phyloP scores from a whole-genome alignment of 2,113 vertebrate genomes.

The Pardalotus punctatus region DNA sequence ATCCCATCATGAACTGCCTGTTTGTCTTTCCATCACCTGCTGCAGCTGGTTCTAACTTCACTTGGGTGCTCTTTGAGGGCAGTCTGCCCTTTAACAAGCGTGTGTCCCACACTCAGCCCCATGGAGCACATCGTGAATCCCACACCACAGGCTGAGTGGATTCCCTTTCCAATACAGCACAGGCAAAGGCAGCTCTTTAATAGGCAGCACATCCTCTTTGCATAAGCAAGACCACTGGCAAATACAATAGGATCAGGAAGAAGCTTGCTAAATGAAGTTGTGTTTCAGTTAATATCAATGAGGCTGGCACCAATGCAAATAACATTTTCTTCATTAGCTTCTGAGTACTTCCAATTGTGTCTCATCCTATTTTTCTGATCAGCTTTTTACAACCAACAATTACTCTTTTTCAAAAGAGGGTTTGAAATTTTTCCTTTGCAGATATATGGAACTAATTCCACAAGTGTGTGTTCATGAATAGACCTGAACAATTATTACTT shows the following conservation, averaged over 20 bases:
- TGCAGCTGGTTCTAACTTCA: not conserved
- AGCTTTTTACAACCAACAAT: not conserved
- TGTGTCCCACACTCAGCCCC: not conserved
- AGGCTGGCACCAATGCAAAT: not conserved
- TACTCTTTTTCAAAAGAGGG: not conserved
- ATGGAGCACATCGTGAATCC: not conserved
- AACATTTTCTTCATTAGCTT: slow-evolving; percentile 15
- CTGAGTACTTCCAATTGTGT: slow-evolving; percentile 16
- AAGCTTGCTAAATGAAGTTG: not conserved
- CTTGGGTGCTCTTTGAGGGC: not conserved
- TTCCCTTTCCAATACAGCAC: not conserved
- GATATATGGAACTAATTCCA: slow-evolving; percentile 47
- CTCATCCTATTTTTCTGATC: not conserved
- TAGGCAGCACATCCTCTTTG: not conserved
- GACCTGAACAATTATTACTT: slow-evolving; percentile 45
- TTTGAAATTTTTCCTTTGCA: not conserved
- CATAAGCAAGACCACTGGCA: not conserved
- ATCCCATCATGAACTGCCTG: not conserved
- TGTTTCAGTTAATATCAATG: not conserved
- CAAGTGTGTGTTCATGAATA: slow-evolving; percentile 11
- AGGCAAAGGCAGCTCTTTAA: not conserved
- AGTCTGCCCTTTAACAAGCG: not conserved
- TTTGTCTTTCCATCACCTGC: not conserved
- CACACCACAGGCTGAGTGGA: not conserved
- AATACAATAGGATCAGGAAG: slow-evolving; percentile 1